Evolutionary conservation across 2,888 invertebrate genomes (phyloP), one percentile per base, ranked within the genome.

Genomic region (Oxyscelio sp.): DNA sequence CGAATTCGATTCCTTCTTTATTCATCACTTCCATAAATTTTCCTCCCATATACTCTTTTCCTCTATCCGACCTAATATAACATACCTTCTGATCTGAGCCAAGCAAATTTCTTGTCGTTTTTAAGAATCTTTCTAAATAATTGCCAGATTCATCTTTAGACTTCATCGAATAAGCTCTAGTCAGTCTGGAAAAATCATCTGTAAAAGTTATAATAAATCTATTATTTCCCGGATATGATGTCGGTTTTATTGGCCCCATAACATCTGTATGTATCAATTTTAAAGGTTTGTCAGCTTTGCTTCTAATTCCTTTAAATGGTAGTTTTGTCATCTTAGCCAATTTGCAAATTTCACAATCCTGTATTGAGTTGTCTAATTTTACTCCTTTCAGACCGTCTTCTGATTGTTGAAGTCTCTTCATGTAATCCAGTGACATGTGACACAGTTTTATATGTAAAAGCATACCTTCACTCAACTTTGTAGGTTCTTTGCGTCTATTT

Each of bases 351-450:
- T 88, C 87, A 45, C 87, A 88, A 19, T 89, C 85, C 56, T 21
- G 56, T 11, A 87, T 87, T 17, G 79, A 61, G 4, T 88, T 86
- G 27, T 88, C 84, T 58, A 88, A 89, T 31, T 80, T 86, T 52
- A 87, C 83, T 21, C 87, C 58, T 34, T 86, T 24, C 52, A 86
- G 65, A 8, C 13, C 68, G 13, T 78, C 70, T n/a, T 80, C 70
- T 52, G 66, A 71, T 43, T 87, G 85, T 56, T 89, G 81, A 22
- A 88, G 38, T 31, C 63, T 74, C 61, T 86, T 88, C 31, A 88
- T 21, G 50, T 87, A 87, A 2, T 63, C 81, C 9, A 89, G 21
- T 2, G 87, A 89, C n/a, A 86, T 85, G 22, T 81, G 74, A 4
- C 70, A 75, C 11, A 77, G 11, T 59, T 48, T 70, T 2, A 59